A percentile compares a stretch with the other conserved stretches of the same genome.
Conservation (phyloP, 1,140 invertebrate genomes). For the Cydia strobilella region DNA sequence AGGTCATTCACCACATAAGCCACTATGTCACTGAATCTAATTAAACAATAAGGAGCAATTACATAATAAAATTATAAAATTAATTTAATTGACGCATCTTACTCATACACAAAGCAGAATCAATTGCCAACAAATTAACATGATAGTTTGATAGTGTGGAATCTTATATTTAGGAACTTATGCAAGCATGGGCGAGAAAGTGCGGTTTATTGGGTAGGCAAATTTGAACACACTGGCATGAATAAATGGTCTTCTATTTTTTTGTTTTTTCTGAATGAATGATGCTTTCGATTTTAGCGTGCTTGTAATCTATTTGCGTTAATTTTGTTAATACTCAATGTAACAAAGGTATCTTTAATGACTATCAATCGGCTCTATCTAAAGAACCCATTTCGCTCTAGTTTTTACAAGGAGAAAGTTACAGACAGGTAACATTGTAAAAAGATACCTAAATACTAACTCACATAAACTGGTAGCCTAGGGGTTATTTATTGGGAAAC, state of each 20-base stretch:
- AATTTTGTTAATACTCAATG: not conserved
- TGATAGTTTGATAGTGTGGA: not conserved
- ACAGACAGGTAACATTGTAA: not conserved
- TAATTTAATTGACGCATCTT: not conserved
- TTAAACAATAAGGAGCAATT: not conserved
- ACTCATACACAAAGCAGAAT: not conserved
- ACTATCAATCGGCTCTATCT: not conserved
- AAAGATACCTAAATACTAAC: not conserved
- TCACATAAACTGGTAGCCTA: not conserved
- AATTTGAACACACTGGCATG: slow-evolving; percentile 3
- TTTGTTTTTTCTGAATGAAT: not conserved
- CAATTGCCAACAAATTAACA: slow-evolving; percentile 6
- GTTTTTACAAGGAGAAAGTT: slow-evolving; percentile 9
- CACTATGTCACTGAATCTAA: not conserved
- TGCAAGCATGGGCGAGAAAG: slow-evolving; percentile 4
- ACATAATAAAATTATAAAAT: slow-evolving; percentile 1
- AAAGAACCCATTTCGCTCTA: not conserved
- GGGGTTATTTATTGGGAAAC: not conserved
- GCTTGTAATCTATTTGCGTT: not conserved
- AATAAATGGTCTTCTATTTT: not conserved
- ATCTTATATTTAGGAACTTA: slow-evolving; percentile 22
- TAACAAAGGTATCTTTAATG: not conserved
- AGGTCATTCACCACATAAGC: not conserved
- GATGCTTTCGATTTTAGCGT: slow-evolving; percentile 24
- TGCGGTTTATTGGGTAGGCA: slow-evolving; percentile 2